Evolutionary conservation across 2,888 invertebrate species (phyloP).

Genomic region (Plagiodera versicolora): DNA sequence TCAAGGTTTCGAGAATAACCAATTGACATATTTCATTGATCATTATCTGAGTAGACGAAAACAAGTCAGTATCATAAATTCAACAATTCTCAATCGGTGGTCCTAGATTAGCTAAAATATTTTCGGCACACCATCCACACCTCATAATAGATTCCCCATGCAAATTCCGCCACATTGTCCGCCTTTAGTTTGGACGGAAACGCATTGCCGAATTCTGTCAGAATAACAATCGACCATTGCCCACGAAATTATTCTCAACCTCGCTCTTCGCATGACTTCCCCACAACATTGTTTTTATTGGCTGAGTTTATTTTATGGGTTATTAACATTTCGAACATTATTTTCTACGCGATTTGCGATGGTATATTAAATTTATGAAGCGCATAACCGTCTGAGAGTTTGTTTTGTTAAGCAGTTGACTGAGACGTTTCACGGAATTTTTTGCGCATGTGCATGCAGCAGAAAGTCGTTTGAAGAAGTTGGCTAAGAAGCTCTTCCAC

Average conservation of each 20-base stretch:
- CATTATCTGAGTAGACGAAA: not conserved
- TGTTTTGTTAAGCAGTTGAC: conserved; percentile 10
- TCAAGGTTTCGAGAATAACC: not conserved
- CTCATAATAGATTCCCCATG: conserved; percentile 16
- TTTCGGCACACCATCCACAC: not conserved
- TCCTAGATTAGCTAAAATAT: not conserved
- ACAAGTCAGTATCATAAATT: not conserved
- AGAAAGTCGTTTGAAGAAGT: not conserved
- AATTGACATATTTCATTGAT: not conserved
- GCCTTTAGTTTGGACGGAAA: conserved; percentile 7
- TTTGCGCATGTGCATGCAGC: not conserved
- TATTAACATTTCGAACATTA: conserved; percentile 21
- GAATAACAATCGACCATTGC: conserved; percentile 16
- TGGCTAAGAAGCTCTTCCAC: too few relatives aligned
- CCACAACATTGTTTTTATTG: conserved; percentile 12
- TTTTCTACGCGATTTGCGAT: conserved; percentile 17
- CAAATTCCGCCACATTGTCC: conserved; percentile 21
- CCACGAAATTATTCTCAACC: not conserved
- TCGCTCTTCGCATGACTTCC: not conserved
- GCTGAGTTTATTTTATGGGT: conserved; percentile 11
- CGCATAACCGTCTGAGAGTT: conserved; percentile 9
- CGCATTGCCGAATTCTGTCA: conserved; percentile 16
- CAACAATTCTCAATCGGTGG: not conserved
- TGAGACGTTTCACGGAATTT: conserved; percentile 4
- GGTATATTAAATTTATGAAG: conserved; percentile 13